These are phyloP conservation scores for Schizaphis graminum DNA, from an alignment of 2,888 invertebrate genomes.

Conservation along the genomic window DNA sequence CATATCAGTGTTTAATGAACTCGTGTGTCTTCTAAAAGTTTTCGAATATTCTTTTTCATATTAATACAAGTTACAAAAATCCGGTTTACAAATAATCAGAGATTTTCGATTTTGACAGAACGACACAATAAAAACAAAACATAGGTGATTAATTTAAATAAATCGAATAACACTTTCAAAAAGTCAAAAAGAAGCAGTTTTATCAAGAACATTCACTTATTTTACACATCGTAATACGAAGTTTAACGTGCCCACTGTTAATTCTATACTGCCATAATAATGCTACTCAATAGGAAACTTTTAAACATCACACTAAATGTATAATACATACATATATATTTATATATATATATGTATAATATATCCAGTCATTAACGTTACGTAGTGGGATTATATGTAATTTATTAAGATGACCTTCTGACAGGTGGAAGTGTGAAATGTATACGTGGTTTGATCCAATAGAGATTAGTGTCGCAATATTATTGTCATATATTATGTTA, in stretches of 20 bases:
- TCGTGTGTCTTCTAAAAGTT: not conserved
- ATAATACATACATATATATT: not conserved
- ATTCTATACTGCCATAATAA: not conserved
- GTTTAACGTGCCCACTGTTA: not conserved
- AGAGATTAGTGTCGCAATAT: not conserved
- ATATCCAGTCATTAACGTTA: not conserved
- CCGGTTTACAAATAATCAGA: not conserved
- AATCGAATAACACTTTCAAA: not conserved
- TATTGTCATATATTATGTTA: not conserved
- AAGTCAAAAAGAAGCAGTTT: not conserved
- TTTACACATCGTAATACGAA: not conserved
- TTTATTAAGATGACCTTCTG: slow-evolving; percentile 36
- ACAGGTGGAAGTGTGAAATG: not conserved
- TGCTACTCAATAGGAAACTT: not conserved
- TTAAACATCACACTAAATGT: not conserved
- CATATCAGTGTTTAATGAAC: not conserved
- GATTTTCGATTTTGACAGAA: not conserved
- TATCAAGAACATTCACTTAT: not conserved
- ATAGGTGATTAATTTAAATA: not conserved
- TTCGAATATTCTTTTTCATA: not conserved
- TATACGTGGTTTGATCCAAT: not conserved
- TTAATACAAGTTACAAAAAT: not conserved
- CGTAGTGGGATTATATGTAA: slow-evolving; percentile 17
- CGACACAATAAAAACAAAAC: not conserved
- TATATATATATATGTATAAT: not conserved